Evolutionary conservation across 2,113 vertebrate genomes (phyloP).

Genomic region (Anhinga rufa): DNA sequence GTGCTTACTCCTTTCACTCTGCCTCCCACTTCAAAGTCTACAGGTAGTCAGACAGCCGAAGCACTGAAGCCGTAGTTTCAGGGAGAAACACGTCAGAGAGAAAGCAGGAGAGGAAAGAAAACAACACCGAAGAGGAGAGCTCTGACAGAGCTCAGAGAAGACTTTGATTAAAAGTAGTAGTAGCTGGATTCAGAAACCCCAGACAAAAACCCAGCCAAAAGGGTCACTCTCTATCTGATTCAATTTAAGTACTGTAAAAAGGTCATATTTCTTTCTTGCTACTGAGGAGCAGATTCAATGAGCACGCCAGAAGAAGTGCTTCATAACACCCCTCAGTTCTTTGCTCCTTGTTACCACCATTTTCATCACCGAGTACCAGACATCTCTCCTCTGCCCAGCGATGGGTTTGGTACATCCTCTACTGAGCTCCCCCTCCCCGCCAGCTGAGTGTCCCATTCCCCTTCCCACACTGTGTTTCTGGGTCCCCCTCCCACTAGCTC

Average conservation of each 20-base stretch:
- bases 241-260: not conserved
- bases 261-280: not conserved
- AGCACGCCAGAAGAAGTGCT: not conserved
- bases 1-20: not conserved
- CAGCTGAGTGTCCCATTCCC: not conserved
- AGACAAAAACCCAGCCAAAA: not conserved
- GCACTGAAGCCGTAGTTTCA: not conserved
- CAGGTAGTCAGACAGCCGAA: not conserved
- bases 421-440: no score
- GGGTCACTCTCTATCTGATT: not conserved
- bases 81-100: not conserved
- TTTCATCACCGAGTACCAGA: not conserved
- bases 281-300: not conserved
- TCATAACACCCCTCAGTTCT: not conserved
- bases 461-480: not conserved
- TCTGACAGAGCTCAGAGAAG: not conserved
- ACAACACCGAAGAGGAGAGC: not conserved
- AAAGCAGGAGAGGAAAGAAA: not conserved
- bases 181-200: not conserved
- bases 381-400: no score
- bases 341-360: not conserved
- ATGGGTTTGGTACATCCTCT: not conserved
- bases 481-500: not conserved
- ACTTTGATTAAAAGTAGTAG: not conserved
- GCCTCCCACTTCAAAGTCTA: not conserved